A percentile compares a stretch with the other conserved stretches of the same genome.
phyloP scores from a whole-genome alignment of 2,797 vertebrate genomes.

The Pitangus sulphuratus region DNA sequence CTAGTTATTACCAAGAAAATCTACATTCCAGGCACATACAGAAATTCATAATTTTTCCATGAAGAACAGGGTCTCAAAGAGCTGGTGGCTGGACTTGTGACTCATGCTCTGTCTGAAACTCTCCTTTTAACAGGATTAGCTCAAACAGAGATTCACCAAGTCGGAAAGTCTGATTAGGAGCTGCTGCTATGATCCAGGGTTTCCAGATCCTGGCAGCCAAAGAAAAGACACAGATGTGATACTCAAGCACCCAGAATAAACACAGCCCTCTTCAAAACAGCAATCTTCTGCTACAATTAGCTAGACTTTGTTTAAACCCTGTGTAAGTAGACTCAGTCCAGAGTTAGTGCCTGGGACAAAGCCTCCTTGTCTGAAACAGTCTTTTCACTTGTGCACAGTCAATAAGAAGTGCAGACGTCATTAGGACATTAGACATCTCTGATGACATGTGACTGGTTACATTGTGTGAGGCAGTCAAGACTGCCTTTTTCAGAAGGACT shows the following conservation, averaged over 20 bases:
- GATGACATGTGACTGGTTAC: conserved; percentile 45
- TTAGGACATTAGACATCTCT: conserved; percentile 22
- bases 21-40: background rate
- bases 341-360: background rate
- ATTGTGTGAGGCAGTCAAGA: conserved; percentile 5
- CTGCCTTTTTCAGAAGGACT: conserved; percentile 12
- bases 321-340: background rate
- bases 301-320: background rate
- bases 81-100: background rate
- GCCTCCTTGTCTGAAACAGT: background rate
- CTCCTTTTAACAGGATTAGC: background rate
- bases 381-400: background rate
- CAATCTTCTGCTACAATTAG: background rate
- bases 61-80: background rate
- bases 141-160: background rate
- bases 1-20: background rate
- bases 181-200: background rate
- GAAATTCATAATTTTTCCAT: background rate
- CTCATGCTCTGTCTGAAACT: background rate
- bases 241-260: background rate
- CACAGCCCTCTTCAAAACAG: background rate
- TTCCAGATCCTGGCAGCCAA: background rate
- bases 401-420: conserved; percentile 34
- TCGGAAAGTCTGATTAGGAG: background rate
- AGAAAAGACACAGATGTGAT: background rate